Conservation (phyloP, 2,113 vertebrate species). For the Petaurus breviceps region DNA sequence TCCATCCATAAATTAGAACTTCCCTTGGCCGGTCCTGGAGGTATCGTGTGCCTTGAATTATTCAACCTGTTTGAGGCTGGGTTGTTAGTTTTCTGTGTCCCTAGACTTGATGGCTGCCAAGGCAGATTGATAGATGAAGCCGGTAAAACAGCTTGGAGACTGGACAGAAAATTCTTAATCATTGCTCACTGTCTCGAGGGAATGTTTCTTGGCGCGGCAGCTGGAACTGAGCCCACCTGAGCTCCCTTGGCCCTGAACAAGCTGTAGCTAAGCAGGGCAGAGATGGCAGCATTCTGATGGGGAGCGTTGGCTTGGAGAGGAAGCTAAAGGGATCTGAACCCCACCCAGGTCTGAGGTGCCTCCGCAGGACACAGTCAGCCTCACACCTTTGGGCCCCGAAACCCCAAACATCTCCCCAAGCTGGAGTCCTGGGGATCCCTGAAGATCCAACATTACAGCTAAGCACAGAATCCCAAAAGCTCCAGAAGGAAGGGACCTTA, state of each 20-base stretch:
- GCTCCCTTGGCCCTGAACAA: background rate
- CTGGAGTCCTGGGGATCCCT: background rate
- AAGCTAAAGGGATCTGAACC: background rate
- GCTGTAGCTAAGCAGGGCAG: background rate
- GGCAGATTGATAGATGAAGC: slow-evolving; percentile 76
- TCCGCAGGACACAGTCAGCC: background rate
- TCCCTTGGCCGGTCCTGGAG: slow-evolving; percentile 13
- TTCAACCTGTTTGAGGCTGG: slow-evolving; percentile 73
- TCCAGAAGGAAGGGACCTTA: background rate
- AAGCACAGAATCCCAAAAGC: background rate
- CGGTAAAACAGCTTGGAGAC: slow-evolving; percentile 70
- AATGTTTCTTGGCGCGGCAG: slow-evolving; percentile 22
- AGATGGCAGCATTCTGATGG: accelerated
- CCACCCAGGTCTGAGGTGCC: background rate
- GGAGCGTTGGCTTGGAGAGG: background rate
- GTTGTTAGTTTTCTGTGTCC: slow-evolving; percentile 68
- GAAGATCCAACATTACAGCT: background rate
- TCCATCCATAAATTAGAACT: background rate
- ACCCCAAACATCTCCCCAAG: background rate
- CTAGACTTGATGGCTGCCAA: slow-evolving; percentile 47
- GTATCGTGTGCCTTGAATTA: slow-evolving; percentile 60
- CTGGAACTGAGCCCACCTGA: background rate
- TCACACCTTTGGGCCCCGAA: background rate
- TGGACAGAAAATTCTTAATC: slow-evolving; percentile 68
- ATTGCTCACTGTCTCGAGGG: slow-evolving; percentile 65